Evolutionary conservation across 2,888 invertebrate genomes (phyloP).

Genomic region (Lasioglossum morio): DNA sequence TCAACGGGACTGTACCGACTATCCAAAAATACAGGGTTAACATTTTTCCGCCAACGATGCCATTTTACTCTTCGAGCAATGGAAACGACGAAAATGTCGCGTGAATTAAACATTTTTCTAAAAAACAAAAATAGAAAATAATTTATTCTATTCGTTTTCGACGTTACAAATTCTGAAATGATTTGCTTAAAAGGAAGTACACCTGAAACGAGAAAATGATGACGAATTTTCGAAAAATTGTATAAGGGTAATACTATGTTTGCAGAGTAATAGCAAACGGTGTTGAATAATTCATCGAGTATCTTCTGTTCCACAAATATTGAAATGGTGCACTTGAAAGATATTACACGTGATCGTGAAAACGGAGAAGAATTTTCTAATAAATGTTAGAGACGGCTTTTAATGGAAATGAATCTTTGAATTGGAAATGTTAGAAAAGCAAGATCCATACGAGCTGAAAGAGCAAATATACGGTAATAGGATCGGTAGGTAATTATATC

Average conservation of each 20-base stretch:
- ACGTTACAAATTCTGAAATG: neutral
- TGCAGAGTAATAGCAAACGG: neutral
- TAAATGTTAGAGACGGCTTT: neutral
- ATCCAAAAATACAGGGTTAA: neutral
- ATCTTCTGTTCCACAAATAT: neutral
- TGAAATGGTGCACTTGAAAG: neutral
- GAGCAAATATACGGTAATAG: neutral
- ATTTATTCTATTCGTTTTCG: neutral
- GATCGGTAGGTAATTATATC: neutral
- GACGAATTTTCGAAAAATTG: neutral
- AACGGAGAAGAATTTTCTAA: neutral
- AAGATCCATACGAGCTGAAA: neutral
- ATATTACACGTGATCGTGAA: neutral
- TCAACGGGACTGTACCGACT: neutral
- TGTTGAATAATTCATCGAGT: no score
- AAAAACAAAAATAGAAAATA: neutral
- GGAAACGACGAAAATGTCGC: neutral
- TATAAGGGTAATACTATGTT: neutral
- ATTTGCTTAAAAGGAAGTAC: no score
- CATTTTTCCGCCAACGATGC: neutral
- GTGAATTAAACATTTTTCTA: neutral
- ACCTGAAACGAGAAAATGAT: no score
- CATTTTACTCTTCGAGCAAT: neutral
- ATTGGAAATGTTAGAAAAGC: neutral
- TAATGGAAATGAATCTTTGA: neutral